Percentiles rank a stretch among this genome's conserved stretches.
Conservation (phyloP, 2,797 vertebrate species). For the Tamandua tetradactyla region DNA sequence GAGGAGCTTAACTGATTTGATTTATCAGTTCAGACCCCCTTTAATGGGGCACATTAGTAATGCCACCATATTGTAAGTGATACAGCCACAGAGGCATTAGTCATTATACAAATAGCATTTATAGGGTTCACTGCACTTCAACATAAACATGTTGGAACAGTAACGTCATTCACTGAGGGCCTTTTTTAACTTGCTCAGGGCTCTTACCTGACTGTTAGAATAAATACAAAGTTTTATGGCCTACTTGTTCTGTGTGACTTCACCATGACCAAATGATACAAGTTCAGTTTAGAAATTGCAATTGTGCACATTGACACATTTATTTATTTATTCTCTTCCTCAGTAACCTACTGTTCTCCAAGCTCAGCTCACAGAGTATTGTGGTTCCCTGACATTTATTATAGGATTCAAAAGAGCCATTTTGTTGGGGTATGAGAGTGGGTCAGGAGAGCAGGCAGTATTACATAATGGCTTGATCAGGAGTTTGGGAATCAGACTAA, state of each 20-base stretch:
- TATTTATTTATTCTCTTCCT: conserved; percentile 28
- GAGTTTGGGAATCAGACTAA: background rate
- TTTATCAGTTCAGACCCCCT: conserved; percentile 69
- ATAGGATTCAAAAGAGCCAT: background rate
- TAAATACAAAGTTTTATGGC: conserved; percentile 64
- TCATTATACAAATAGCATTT: conserved; percentile 75
- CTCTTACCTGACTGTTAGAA: conserved; percentile 47
- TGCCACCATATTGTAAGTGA: conserved; percentile 67
- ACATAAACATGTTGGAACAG: conserved; percentile 72
- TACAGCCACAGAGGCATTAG: conserved; percentile 58
- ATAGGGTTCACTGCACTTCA: conserved; percentile 72
- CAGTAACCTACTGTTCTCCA: conserved; percentile 14
- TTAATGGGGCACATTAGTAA: conserved; percentile 69
- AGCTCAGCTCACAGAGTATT: background rate
- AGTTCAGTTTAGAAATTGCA: conserved; percentile 47
- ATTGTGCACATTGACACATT: background rate
- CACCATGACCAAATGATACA: conserved; percentile 36
- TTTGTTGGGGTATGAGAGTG: background rate
- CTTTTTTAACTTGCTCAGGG: conserved; percentile 42
- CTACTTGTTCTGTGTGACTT: conserved; percentile 66
- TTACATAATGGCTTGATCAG: background rate
- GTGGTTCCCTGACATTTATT: background rate
- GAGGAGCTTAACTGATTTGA: conserved; percentile 70
- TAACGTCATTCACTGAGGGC: conserved; percentile 54
- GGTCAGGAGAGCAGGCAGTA: background rate